A percentile compares a stretch with the other conserved stretches of the same genome.
phyloP scores from a whole-genome alignment of 1,140 invertebrate species.

The Diachasmimorpha longicaudata region DNA sequence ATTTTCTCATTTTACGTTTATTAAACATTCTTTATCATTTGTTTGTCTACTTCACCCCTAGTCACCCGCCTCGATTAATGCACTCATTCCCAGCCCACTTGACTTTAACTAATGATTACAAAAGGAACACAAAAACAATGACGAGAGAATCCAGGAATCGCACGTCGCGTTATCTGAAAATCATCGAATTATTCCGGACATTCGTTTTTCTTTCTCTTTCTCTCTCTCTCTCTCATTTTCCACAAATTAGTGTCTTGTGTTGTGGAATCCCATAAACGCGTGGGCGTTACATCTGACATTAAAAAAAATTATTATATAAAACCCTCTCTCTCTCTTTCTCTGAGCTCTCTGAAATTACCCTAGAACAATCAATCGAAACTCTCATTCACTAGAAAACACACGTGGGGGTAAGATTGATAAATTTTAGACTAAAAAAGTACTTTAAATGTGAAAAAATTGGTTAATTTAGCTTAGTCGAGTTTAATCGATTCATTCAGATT shows the following conservation, averaged over 20 bases:
- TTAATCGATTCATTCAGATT: background rate
- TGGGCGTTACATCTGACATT: constrained; percentile 16
- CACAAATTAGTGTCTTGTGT: background rate
- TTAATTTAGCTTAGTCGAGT: background rate
- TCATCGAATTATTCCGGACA: too few relatives aligned
- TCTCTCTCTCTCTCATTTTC: too few relatives aligned
- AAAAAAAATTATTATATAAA: constrained; percentile 29
- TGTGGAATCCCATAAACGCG: constrained; percentile 24
- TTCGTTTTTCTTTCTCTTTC: too few relatives aligned
- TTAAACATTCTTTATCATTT: constrained; percentile 1
- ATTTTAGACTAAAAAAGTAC: constrained; percentile 20
- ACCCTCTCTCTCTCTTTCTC: too few relatives aligned
- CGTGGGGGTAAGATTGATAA: constrained; percentile 22
- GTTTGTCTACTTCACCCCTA: background rate
- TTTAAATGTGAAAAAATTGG: constrained; percentile 15
- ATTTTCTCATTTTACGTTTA: background rate
- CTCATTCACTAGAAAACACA: constrained; percentile 35
- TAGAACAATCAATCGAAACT: constrained; percentile 22
- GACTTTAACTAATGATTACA: background rate
- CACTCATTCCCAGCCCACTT: constrained; percentile 13
- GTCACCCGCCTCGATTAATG: background rate
- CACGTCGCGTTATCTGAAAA: background rate
- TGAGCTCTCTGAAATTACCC: background rate
- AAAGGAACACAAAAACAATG: background rate
- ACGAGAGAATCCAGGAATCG: background rate